Evolutionary conservation across 2,797 vertebrate genomes (phyloP).

Genomic region (Prunella strophiata): DNA sequence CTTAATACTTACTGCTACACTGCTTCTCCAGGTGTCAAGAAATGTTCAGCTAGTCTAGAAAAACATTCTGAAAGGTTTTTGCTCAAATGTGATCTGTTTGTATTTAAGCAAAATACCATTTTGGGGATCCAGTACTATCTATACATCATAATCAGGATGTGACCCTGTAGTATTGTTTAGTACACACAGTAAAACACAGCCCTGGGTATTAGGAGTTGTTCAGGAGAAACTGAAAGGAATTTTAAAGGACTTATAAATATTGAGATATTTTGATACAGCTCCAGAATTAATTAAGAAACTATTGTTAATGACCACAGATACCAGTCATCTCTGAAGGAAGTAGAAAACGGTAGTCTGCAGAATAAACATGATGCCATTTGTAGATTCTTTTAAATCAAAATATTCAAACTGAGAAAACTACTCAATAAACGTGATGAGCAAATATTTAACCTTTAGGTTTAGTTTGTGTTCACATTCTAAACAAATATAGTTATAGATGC

Average conservation of each 20-base stretch:
- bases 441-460: constrained; percentile 8
- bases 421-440: neutral
- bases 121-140: neutral
- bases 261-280: neutral
- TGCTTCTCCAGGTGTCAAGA: neutral
- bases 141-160: neutral
- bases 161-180: neutral
- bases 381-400: neutral
- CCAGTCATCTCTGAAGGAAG: neutral
- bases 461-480: neutral
- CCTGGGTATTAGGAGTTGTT: neutral
- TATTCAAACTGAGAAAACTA: neutral
- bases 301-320: neutral
- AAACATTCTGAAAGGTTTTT: neutral
- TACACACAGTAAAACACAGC: neutral
- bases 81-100: neutral
- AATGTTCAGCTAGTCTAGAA: neutral
- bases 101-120: neutral
- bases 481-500: neutral
- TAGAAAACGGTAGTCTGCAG: neutral
- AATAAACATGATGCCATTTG: neutral
- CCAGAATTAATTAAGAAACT: neutral
- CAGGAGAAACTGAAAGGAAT: neutral
- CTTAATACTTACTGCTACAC: neutral
- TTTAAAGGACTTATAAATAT: neutral